These are phyloP conservation scores for Nemapogon koenigi DNA, from an alignment of 2,888 invertebrate species.

Conservation along the genomic window DNA sequence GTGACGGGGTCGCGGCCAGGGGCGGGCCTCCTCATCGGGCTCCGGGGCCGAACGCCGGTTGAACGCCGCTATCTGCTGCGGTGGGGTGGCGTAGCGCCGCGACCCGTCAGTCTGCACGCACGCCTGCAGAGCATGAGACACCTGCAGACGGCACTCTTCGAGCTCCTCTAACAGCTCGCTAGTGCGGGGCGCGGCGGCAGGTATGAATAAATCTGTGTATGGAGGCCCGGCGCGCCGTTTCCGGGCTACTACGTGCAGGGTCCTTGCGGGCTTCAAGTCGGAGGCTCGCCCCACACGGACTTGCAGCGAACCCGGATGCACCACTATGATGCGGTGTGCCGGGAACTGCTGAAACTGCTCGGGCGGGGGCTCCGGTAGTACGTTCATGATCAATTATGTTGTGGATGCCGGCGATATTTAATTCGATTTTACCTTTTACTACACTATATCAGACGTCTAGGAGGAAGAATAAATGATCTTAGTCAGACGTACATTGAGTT, in stretches of 20 bases:
- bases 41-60: slow-evolving; percentile 83
- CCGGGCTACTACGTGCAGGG: slow-evolving; percentile 87
- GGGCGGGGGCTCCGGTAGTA: slow-evolving; percentile 44
- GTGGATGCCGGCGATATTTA: too few species aligned
- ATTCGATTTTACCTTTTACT: too few species aligned
- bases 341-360: slow-evolving; percentile 70
- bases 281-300: slow-evolving; percentile 90
- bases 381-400: too few species aligned
- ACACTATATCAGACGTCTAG: too few species aligned
- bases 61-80: slow-evolving; percentile 88
- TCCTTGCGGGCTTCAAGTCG: slow-evolving; percentile 83
- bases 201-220: slow-evolving; percentile 71
- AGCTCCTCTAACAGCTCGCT: slow-evolving; percentile 77
- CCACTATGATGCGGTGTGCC: slow-evolving; percentile 86
- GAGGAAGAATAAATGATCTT: too few species aligned
- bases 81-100: slow-evolving; percentile 83
- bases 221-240: slow-evolving; percentile 63
- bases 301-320: slow-evolving; percentile 92
- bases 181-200: slow-evolving; percentile 68
- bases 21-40: slow-evolving; percentile 59
- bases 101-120: slow-evolving; percentile 85
- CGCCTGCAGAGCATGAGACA: slow-evolving; percentile 86
- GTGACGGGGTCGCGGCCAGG: slow-evolving; percentile 69
- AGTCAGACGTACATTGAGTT: too few species aligned
- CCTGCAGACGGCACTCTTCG: slow-evolving; percentile 83